A percentile compares a stretch with the other conserved stretches of the same genome.
Conservation (phyloP, 2,797 vertebrate genomes). For the Enteromius radiatus region DNA sequence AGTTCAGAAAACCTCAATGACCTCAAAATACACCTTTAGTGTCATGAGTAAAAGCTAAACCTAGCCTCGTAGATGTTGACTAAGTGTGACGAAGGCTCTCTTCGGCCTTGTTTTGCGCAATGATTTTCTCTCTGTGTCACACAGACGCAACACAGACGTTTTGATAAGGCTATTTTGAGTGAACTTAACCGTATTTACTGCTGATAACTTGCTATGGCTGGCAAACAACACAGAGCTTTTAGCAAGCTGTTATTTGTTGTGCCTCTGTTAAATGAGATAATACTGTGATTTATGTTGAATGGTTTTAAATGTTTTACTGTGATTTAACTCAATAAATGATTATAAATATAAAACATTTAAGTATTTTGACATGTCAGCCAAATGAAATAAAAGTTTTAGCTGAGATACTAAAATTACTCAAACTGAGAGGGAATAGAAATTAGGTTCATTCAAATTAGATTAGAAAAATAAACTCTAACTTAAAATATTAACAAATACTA, state of each 20-base stretch:
- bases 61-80: not conserved
- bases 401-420: not conserved
- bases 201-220: constrained; percentile 30
- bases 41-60: not conserved
- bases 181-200: constrained; percentile 33
- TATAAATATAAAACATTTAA: not conserved
- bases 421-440: not conserved
- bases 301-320: not conserved
- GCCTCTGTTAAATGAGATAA: not conserved
- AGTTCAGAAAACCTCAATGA: not conserved
- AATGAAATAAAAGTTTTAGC: no score
- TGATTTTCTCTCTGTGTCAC: constrained; percentile 25
- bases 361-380: no score
- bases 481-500: not conserved
- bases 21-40: not conserved
- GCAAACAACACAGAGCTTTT: constrained; percentile 30
- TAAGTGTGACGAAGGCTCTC: not conserved
- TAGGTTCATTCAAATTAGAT: no score
- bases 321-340: not conserved
- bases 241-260: constrained; percentile 15
- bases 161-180: constrained; percentile 48
- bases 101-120: constrained; percentile 21
- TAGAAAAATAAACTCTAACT: not conserved
- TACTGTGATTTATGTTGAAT: not conserved
- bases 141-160: constrained; percentile 44